Evolutionary conservation across 2,888 invertebrate species (phyloP), one percentile per base, ranked within the genome.

Genomic region (Busseola fusca): DNA sequence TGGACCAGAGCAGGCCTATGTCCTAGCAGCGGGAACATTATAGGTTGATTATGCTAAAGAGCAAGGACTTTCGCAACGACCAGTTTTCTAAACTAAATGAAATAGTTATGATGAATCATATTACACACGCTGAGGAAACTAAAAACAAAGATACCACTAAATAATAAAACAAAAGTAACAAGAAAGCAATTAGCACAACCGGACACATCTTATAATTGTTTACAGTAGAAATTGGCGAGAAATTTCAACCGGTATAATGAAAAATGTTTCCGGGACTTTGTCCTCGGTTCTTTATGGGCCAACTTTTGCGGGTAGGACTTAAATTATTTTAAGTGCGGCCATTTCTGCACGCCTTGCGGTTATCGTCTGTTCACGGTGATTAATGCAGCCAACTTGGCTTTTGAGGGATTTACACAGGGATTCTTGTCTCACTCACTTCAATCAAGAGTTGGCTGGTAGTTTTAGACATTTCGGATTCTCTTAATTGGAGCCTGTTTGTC

Each of bases 251-350:
- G 87, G 85, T 86, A 87, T 92, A 93, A 94, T 95, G 95, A 95
- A 95, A 95, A 94, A 94, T 94, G 93, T 91, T 89, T 72, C 88
- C 81, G 87, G 84, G 92, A 92, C 91, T 92, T 91, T 92, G 93
- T 92, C 92, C 90, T 91, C 87, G 72, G 90, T 92, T 88, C 91
- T 94, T 94, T 94, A 94, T 92, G 91, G 90, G 86, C 87, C 87
- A 93, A 95, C 91, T 95, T 93, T 80, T 89, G 89, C 83, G 89
- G 90, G 86, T 87, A 85, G 84, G 89, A 90, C 91, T 92, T 93
- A 92, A 93, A 94, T 94, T 93, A 94, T 94, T 94, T 93, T 92
- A 93, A 93, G 92, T 92, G 91, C 91, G 87, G 86, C 92, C 90
- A 90, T 91, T 93, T 90, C 88, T 86, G 90, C 90, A 88, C 91